These are phyloP conservation scores for Podarcis lilfordi DNA, from an alignment of 2,797 vertebrate genomes.

Conservation along the genomic window DNA sequence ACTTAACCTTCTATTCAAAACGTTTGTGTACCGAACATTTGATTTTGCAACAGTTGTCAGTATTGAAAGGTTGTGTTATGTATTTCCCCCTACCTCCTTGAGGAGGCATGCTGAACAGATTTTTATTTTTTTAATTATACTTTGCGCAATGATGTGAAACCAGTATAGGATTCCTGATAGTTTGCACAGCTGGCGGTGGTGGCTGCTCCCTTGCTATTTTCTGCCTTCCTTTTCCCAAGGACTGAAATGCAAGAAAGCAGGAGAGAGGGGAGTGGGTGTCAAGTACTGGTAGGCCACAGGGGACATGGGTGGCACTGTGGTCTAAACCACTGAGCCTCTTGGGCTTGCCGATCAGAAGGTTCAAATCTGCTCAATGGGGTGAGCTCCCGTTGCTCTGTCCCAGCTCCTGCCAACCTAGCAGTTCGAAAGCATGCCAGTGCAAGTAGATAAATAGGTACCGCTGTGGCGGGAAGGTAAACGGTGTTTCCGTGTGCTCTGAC, in stretches of 20 bases:
- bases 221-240: background rate
- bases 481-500: no score
- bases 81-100: rapidly evolving
- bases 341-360: no score
- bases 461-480: no score
- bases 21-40: background rate
- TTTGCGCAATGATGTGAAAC: background rate
- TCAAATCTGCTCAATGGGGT: no score
- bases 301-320: no score
- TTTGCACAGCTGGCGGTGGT: background rate
- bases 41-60: background rate
- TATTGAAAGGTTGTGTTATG: background rate
- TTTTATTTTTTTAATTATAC: background rate
- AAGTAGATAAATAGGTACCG: no score
- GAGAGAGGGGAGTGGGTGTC: background rate
- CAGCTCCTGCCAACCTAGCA: no score
- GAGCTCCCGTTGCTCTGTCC: no score
- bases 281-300: no score
- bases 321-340: no score
- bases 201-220: background rate
- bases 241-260: background rate
- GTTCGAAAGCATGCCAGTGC: no score
- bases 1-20: background rate
- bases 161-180: no score
- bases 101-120: background rate